phyloP scores from a whole-genome alignment of 2,113 vertebrate species.

The Anarrhichthys ocellatus region DNA sequence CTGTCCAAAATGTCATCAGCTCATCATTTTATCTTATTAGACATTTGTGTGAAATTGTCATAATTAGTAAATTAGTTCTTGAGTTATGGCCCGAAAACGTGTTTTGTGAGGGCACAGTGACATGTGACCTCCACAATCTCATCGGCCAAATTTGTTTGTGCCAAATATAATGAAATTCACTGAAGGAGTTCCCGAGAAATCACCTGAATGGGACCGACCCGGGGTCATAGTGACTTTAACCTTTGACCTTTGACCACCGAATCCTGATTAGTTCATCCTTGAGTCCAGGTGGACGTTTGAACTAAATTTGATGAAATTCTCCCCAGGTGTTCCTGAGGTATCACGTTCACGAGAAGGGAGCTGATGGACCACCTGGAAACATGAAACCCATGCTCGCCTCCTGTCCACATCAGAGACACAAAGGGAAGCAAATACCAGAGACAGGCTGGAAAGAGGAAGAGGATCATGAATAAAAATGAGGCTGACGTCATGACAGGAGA shows the following conservation, averaged over 20 bases:
- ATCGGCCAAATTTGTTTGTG: not conserved
- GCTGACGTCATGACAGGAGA: constrained; percentile 1
- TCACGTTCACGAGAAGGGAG: not conserved
- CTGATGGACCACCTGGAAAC: no score
- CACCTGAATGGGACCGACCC: not conserved
- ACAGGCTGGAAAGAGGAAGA: constrained; percentile 2
- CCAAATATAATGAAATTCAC: not conserved
- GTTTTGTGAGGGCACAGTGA: not conserved
- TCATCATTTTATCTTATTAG: not conserved
- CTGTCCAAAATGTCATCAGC: no score
- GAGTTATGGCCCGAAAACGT: no score
- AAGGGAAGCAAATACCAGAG: not conserved
- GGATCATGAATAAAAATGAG: not conserved
- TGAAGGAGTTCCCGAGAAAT: not conserved
- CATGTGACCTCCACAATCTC: not conserved
- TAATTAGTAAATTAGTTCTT: not conserved
- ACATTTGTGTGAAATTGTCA: no score
- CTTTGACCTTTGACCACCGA: not conserved
- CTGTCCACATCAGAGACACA: not conserved
- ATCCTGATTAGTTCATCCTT: not conserved
- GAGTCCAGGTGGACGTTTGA: not conserved
- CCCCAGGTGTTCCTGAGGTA: not conserved
- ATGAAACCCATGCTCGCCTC: not conserved
- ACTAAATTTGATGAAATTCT: not conserved
- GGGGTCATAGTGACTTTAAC: not conserved